These are phyloP conservation scores for Caenorhabditis macrosperma DNA, from an alignment of 2,888 invertebrate genomes.

Conservation along the genomic window DNA sequence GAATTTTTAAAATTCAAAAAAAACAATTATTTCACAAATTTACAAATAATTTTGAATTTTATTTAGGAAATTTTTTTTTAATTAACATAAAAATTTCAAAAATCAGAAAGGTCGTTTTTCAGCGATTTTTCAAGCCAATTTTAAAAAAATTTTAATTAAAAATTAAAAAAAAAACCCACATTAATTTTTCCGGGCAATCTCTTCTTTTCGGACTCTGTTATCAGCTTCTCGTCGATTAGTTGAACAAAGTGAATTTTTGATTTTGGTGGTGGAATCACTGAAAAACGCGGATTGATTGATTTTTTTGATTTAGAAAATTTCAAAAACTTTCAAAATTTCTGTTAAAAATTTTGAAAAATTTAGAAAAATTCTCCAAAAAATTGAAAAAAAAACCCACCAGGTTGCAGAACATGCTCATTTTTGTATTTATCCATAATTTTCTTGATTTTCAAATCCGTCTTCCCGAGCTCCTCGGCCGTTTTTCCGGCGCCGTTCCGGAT, in stretches of 20 bases:
- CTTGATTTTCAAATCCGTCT: slow-evolving; percentile 18
- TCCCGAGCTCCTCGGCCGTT: slow-evolving; percentile 35
- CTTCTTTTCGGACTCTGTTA: slow-evolving; percentile 31
- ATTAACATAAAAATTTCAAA: too few species aligned
- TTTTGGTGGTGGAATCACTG: slow-evolving; percentile 58
- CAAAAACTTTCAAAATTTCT: too few species aligned
- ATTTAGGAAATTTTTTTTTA: too few species aligned
- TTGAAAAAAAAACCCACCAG: too few species aligned
- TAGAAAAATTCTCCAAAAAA: too few species aligned
- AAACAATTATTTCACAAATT: neutral
- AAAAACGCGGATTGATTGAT: slow-evolving; percentile 14
- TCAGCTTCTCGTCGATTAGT: slow-evolving; percentile 31
- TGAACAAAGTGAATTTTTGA: slow-evolving; percentile 47
- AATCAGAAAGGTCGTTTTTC: too few species aligned
- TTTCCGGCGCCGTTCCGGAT: slow-evolving; percentile 32
- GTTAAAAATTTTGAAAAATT: too few species aligned
- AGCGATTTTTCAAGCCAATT: neutral
- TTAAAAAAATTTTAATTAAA: neutral
- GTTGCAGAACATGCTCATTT: slow-evolving; percentile 34
- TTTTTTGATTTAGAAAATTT: neutral
- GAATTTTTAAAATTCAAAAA: neutral
- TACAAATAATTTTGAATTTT: neutral
- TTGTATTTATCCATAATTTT: slow-evolving; percentile 33
- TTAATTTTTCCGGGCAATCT: slow-evolving; percentile 55
- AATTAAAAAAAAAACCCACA: slow-evolving; percentile 24